Evolutionary conservation across 2,797 vertebrate genomes (phyloP).

Genomic region (Dromococcyx pavoninus): DNA sequence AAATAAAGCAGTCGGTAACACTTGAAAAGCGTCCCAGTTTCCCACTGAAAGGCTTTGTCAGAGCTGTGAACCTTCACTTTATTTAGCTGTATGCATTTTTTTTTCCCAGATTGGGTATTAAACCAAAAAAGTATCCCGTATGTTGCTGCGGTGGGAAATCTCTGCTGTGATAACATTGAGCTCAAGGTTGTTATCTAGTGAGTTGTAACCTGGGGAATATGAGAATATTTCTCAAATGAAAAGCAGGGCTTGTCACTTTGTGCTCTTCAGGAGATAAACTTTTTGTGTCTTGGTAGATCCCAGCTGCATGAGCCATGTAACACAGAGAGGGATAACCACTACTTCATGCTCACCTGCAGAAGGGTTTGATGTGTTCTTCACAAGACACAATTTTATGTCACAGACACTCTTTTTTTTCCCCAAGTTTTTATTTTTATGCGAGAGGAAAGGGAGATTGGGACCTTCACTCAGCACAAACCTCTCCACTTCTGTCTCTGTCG

Average conservation of each 20-base stretch:
- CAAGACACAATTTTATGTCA: neutral
- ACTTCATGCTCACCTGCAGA: neutral
- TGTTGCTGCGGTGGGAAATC: slow-evolving; percentile 51
- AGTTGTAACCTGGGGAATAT: slow-evolving; percentile 55
- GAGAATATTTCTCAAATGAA: slow-evolving; percentile 57
- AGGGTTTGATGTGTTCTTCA: neutral
- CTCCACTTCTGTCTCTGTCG: neutral
- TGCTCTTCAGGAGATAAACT: neutral
- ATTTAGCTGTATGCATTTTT: slow-evolving; percentile 47
- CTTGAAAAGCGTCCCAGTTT: slow-evolving; percentile 78
- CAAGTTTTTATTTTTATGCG: neutral
- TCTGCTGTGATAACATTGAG: slow-evolving; percentile 48
- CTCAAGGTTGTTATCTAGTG: slow-evolving; percentile 54
- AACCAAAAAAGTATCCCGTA: slow-evolving; percentile 62
- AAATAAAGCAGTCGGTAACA: slow-evolving; percentile 72
- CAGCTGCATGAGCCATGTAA: neutral
- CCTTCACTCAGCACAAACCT: neutral
- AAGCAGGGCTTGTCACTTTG: slow-evolving; percentile 14
- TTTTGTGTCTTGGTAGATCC: neutral
- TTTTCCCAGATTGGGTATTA: neutral
- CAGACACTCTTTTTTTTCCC: neutral
- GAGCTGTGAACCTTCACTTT: slow-evolving; percentile 70
- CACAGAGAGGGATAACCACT: neutral
- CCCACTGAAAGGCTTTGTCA: slow-evolving; percentile 73
- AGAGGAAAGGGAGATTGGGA: neutral